phyloP scores from a whole-genome alignment of 2,888 invertebrate genomes.

The Beris morrisii region DNA sequence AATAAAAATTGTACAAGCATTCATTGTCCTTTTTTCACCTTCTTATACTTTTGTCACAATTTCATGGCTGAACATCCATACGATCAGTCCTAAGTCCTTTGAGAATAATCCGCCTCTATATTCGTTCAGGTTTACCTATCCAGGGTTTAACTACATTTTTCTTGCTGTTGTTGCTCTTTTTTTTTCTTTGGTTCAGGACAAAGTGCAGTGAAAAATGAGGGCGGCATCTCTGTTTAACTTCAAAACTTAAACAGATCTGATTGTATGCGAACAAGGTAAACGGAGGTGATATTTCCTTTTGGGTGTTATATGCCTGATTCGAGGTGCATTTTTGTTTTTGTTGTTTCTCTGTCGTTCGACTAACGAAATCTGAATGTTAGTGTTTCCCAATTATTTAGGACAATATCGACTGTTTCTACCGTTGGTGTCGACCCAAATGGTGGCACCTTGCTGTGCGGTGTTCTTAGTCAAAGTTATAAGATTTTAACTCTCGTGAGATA shows the following conservation, averaged over 20 bases:
- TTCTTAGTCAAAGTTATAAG: conserved; percentile 14
- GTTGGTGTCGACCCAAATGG: conserved; percentile 28
- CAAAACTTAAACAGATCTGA: conserved; percentile 28
- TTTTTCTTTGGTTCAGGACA: conserved; percentile 28
- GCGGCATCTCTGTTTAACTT: conserved; percentile 36
- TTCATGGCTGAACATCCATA: conserved; percentile 20
- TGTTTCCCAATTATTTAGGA: conserved; percentile 38
- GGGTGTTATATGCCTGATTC: conserved; percentile 20
- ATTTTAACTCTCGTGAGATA: conserved; percentile 7
- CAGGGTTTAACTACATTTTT: too few species aligned
- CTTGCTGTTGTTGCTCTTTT: neutral
- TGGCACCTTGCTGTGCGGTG: conserved; percentile 35
- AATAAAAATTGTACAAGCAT: conserved; percentile 21
- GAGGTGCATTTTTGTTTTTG: conserved; percentile 15
- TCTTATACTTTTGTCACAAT: conserved; percentile 32
- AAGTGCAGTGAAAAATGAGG: conserved; percentile 37
- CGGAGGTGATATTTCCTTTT: conserved; percentile 7
- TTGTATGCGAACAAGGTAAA: conserved; percentile 31
- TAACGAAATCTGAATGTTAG: conserved; percentile 27
- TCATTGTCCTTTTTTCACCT: conserved; percentile 25
- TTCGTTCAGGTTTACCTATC: neutral
- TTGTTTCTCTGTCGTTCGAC: neutral
- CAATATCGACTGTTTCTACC: conserved; percentile 35
- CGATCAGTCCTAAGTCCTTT: conserved; percentile 32
- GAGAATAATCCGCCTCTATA: conserved; percentile 31